Evolutionary conservation across 2,797 vertebrate species (phyloP).

Genomic region (Meriones psammophilus): DNA sequence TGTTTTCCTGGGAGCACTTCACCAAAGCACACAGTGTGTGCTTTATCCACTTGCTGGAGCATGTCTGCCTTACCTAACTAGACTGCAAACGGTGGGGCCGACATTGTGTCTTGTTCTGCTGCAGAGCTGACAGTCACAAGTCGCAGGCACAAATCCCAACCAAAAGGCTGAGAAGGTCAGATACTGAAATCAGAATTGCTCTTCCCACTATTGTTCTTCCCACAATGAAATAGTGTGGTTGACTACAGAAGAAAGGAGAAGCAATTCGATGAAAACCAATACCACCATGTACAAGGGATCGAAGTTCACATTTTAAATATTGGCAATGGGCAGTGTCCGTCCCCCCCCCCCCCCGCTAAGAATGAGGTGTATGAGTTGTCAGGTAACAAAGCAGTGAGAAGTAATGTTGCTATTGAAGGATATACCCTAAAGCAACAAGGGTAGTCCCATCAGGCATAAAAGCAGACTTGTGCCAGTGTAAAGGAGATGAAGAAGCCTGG

Average conservation of each 20-base stretch:
- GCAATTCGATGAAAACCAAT: neutral
- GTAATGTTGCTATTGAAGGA: neutral
- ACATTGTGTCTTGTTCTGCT: neutral
- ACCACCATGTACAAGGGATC: neutral
- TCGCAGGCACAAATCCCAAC: neutral
- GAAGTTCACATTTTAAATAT: neutral
- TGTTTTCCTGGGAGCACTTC: conserved; percentile 2
- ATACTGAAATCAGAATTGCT: conserved; percentile 32
- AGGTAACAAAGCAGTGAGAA: neutral
- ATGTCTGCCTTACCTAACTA: neutral
- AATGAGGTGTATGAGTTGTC: neutral
- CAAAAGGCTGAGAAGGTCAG: neutral
- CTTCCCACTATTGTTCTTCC: neutral
- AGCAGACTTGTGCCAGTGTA: neutral
- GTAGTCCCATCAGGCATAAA: neutral
- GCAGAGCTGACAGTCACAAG: neutral
- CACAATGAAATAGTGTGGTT: neutral
- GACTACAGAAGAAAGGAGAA: neutral
- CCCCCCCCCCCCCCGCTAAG: neutral
- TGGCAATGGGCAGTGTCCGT: too few species aligned
- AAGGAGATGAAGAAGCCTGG: neutral
- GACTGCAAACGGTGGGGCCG: neutral
- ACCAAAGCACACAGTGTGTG: neutral
- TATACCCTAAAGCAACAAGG: neutral
- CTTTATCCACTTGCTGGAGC: neutral